Evolutionary conservation across 2,888 invertebrate genomes (phyloP), one percentile per base, ranked within the genome.

Genomic region (Sphinx pinastri): DNA sequence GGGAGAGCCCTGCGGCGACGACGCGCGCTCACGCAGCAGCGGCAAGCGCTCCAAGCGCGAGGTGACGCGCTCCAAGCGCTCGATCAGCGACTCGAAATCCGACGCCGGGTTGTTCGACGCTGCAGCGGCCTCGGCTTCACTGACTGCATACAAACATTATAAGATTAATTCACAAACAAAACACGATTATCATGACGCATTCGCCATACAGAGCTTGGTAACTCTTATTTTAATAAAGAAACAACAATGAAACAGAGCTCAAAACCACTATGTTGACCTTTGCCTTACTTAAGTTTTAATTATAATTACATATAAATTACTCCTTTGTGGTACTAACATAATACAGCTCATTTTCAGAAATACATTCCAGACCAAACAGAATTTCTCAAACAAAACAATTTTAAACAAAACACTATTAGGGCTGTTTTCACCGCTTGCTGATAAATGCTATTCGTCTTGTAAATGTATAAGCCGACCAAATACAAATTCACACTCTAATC

Each of bases 11-110:
- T 88, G 88, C 68, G 88, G 88, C 31, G 88, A 81, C 16, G 85
- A 86, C 3, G 87, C 78, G 76, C 79, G 85, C 68, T 81, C 81
- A 71, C 86, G 88, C 79, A 91, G 79, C 76, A 80, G 76, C 59
- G 89, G 92, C 76, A 95, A 88, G 67, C 94, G 94, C 91, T 97
- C 97, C 79, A 97, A 91, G 72, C 97, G 96, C 77, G 95, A 95
- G 13, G 97, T 96, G 73, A 97, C 96, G 77, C 95, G 95, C 90
- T 97, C 97, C 82, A 97, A 88, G 66, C 97, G 96, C 81, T 95
- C 95, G 77, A 97, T 96, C 83, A 97, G 90, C 74, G 95, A 94
- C 84, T 96, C 96, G 77, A 97, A 93, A 83, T 96, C 95, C 70
- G 91, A 93, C 55, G 95, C 93, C 73, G 95, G 93, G 75, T 88